Evolutionary conservation across 2,888 invertebrate genomes (phyloP).

Genomic region (Polydrusus pterygomalis): DNA sequence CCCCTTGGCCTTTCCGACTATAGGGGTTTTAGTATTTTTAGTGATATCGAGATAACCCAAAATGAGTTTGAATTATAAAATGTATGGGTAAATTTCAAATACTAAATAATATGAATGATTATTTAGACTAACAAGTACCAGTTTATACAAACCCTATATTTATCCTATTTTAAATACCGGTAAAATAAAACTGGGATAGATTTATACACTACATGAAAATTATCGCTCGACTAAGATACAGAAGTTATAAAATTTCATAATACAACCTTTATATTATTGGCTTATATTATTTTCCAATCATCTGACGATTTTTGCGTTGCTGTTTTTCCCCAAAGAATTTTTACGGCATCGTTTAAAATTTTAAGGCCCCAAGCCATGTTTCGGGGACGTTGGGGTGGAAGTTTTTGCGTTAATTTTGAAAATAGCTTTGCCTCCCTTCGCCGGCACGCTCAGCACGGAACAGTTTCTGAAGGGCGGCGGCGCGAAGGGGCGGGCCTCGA

Average conservation of each 20-base stretch:
- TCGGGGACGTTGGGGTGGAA: slow-evolving; percentile 23
- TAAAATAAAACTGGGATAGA: not conserved
- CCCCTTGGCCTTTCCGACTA: slow-evolving; percentile 26
- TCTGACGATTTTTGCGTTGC: slow-evolving; percentile 13
- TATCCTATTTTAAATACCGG: too few species aligned
- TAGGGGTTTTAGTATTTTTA: slow-evolving; percentile 27
- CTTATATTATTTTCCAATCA: slow-evolving; percentile 22
- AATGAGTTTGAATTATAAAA: slow-evolving; percentile 11
- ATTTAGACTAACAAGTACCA: too few species aligned
- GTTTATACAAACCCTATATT: not conserved
- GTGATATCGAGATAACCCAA: slow-evolving; percentile 32
- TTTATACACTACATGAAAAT: not conserved
- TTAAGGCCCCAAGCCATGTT: slow-evolving; percentile 25
- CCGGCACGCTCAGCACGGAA: slow-evolving; percentile 34
- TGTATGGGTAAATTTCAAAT: slow-evolving; percentile 1
- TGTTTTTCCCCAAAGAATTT: slow-evolving; percentile 31
- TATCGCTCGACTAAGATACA: not conserved
- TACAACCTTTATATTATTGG: not conserved
- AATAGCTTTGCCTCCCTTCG: slow-evolving; percentile 53
- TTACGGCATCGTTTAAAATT: slow-evolving; percentile 40
- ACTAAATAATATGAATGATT: too few species aligned
- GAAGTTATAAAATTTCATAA: not conserved
- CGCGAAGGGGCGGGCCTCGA: slow-evolving; percentile 63
- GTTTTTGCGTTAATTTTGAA: slow-evolving; percentile 59
- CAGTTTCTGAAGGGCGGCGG: slow-evolving; percentile 54